A percentile compares a stretch with the other conserved stretches of the same genome.
Evolutionary conservation across 2,797 vertebrate species (phyloP).

Genomic region (Phoxinus dragarum): DNA sequence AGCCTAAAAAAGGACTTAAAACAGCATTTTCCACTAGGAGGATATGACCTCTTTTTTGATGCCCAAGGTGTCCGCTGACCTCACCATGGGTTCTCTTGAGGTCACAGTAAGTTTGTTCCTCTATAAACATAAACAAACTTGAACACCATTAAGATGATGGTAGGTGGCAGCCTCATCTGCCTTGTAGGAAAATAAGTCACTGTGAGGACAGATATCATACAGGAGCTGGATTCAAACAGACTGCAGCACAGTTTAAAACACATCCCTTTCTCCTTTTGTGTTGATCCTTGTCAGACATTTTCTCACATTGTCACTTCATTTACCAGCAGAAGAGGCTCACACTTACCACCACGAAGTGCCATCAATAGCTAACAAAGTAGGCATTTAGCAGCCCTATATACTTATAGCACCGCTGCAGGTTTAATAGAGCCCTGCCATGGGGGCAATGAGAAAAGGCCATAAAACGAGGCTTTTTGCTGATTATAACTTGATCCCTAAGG

Average conservation of each 20-base stretch:
- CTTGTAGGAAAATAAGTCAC: not conserved
- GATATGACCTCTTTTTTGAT: slow-evolving; percentile 12
- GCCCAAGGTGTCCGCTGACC: slow-evolving; percentile 8
- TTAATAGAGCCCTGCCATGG: slow-evolving; percentile 44
- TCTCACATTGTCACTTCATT: slow-evolving; percentile 16
- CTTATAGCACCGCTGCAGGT: slow-evolving; percentile 8
- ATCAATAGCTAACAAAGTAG: slow-evolving; percentile 34
- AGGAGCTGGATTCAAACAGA: slow-evolving; percentile 7
- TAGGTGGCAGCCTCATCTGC: slow-evolving; percentile 4
- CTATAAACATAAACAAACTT: not conserved
- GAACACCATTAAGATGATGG: slow-evolving; percentile 27
- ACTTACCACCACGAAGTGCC: not conserved
- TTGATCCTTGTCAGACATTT: slow-evolving; percentile 9
- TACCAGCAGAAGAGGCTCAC: slow-evolving; percentile 17
- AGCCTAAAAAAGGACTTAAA: not conserved
- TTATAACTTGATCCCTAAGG: slow-evolving; percentile 81
- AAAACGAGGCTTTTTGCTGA: slow-evolving; percentile 76
- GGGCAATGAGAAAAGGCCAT: slow-evolving; percentile 64
- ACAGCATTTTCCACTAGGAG: slow-evolving; percentile 2
- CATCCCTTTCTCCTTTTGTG: not conserved
- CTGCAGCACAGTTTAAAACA: not conserved
- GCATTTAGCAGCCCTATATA: slow-evolving; percentile 40
- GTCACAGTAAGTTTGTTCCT: not conserved
- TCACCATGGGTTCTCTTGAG: not conserved
- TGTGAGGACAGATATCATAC: not conserved